Evolutionary conservation across 2,797 vertebrate species (phyloP).

Genomic region (Tympanoctomys barrerae): DNA sequence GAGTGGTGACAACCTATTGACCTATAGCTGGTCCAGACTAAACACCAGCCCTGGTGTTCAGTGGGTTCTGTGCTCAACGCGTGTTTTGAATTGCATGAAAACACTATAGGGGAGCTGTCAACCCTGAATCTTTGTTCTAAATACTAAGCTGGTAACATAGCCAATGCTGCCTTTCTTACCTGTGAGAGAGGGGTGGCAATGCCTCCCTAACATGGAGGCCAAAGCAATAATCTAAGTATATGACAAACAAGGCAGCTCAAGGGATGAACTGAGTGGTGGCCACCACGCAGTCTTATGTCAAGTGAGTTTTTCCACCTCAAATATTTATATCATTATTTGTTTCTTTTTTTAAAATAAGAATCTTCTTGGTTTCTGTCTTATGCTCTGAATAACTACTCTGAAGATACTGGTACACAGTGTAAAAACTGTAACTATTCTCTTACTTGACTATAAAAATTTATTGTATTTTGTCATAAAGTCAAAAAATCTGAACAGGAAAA

Average conservation of each 20-base stretch:
- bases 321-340: background rate
- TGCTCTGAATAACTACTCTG: background rate
- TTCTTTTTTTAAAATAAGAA: background rate
- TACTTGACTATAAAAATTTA: background rate
- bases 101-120: background rate
- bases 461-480: background rate
- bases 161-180: background rate
- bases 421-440: background rate
- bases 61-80: background rate
- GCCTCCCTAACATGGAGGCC: background rate
- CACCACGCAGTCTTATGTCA: background rate
- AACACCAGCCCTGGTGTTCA: background rate
- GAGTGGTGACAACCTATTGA: background rate
- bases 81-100: background rate
- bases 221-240: background rate
- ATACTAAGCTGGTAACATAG: background rate
- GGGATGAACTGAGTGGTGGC: no score
- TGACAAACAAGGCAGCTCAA: accelerated
- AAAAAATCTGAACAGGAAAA: background rate
- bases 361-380: background rate
- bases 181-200: background rate
- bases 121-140: background rate
- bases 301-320: background rate
- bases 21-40: background rate
- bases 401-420: background rate